phyloP scores from a whole-genome alignment of 2,888 invertebrate genomes.

The Odontomyia ornata region DNA sequence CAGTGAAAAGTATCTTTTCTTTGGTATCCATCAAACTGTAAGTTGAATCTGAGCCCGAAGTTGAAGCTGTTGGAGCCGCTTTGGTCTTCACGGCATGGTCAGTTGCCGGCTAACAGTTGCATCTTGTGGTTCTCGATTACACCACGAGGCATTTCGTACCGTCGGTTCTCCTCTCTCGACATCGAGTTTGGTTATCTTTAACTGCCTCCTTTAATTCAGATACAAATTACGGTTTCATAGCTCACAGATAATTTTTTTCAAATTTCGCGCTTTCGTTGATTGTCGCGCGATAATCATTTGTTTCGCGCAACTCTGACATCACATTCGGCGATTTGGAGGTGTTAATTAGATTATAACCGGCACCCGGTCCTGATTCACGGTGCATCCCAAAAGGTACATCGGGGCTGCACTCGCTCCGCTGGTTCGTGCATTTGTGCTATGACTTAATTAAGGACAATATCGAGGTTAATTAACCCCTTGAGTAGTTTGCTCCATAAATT shows the following conservation, averaged over 20 bases:
- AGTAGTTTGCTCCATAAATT: background rate
- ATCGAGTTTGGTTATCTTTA: background rate
- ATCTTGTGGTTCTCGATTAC: background rate
- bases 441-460: background rate
- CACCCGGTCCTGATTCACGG: background rate
- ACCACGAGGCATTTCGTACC: background rate
- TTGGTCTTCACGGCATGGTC: constrained; percentile 27
- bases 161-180: background rate
- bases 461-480: background rate
- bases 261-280: background rate
- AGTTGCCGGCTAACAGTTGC: constrained; percentile 43
- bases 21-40: constrained; percentile 20
- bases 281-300: background rate
- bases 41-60: background rate
- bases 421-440: background rate
- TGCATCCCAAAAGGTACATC: background rate
- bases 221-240: background rate
- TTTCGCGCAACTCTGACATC: constrained; percentile 13
- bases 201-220: background rate
- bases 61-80: constrained; percentile 23
- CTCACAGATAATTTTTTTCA: no score
- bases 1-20: constrained; percentile 31
- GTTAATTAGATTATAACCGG: background rate
- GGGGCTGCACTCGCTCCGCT: background rate
- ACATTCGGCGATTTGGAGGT: constrained; percentile 8